Evolutionary conservation across 2,888 invertebrate genomes (phyloP), one percentile per base, ranked within the genome.

Genomic region (Eristalis tenax): DNA sequence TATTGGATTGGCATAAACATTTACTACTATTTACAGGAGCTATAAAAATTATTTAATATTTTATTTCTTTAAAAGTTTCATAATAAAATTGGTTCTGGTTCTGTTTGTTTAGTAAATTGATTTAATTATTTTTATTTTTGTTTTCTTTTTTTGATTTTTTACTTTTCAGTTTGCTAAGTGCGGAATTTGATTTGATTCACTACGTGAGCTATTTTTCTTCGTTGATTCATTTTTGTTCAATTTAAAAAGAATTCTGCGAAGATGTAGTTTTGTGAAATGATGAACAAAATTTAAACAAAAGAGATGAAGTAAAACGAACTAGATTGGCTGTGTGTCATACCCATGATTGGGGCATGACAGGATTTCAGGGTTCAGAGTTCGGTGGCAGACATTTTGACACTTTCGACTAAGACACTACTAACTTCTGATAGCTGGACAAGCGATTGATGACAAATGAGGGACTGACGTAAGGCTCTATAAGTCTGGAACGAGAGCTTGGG

Each of bases 41-140:
- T 75, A 80, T 83, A 83, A 76, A 73, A 75, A 78, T 73, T 76
- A 83, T 63, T 68, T 68, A 75, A 75, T 75, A 83, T 82, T 82
- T 82, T n/a, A 59, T 50, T 22, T 50, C n/a, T 61, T 63, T 63
- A 38, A 56, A 18, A 56, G 26, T 70, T 65, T 76, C 59, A 23
- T 75, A 83, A 80, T 83, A 83, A 87, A 87, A 87, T 87, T 87
- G 87, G 87, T 87, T 87, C 87, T 87, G 87, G 18, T 87, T 87
- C 56, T 79, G 59, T 69, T 75, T 65, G 35, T 66, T 63, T 38
- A 68, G 56, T 79, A 64, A 57, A 68, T 74, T 28, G n/a, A 35
- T 57, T 43, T 77, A 43, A 59, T 64, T 57, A 71, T 35, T 18
- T 69, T 69, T 38, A 38, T 22, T n/a, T 82, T 61, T 77, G 56